Conservation (phyloP, 2,888 invertebrate species). For the Temnothorax unifasciatus region DNA sequence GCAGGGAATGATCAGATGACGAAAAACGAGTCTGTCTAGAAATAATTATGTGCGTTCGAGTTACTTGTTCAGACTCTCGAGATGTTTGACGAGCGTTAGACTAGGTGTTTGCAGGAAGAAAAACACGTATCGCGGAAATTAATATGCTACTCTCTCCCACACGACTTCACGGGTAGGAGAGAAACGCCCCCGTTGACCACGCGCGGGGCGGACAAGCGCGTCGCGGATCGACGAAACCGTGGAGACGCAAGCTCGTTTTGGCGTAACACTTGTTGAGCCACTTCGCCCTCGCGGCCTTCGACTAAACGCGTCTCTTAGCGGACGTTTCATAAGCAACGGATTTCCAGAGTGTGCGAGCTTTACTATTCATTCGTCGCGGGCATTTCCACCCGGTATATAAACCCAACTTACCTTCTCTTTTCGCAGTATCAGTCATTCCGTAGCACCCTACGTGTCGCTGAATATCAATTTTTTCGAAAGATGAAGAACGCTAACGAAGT, state of each 20-base stretch:
- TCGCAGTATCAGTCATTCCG: background rate
- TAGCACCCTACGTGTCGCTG: background rate
- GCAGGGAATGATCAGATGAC: background rate
- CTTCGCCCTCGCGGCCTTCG: conserved; percentile 59
- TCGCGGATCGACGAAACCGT: conserved; percentile 71
- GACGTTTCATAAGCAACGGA: conserved; percentile 69
- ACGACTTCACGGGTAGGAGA: conserved; percentile 37
- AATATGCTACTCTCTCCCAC: background rate
- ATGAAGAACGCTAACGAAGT: background rate
- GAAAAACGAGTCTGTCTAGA: background rate
- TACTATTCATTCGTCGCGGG: background rate
- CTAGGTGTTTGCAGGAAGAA: too few relatives aligned
- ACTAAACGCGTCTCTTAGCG: conserved; percentile 64
- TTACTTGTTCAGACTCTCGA: background rate
- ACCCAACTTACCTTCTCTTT: background rate
- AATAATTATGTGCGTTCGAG: background rate
- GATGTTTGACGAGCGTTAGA: background rate
- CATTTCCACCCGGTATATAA: background rate
- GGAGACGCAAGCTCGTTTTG: conserved; percentile 73
- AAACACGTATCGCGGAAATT: background rate
- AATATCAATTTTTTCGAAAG: background rate
- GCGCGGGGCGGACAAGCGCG: conserved; percentile 70
- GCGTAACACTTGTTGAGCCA: conserved; percentile 82
- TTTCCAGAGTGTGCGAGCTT: conserved; percentile 15
- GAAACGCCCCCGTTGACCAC: conserved; percentile 69